Evolutionary conservation across 2,888 invertebrate genomes (phyloP).

Genomic region (Sarcophaga caerulescens): DNA sequence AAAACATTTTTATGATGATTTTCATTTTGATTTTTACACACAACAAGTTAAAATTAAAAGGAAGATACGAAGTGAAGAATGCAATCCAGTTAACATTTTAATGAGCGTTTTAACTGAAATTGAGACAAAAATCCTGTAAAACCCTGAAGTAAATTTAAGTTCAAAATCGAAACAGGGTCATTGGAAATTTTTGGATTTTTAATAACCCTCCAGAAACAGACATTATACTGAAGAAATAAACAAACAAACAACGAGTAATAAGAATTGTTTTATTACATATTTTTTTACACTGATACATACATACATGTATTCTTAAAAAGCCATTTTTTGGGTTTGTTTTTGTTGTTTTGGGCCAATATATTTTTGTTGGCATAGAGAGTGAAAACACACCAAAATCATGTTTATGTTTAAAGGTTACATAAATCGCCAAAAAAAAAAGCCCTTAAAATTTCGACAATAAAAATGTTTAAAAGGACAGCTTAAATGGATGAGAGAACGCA

Average conservation of each 20-base stretch:
- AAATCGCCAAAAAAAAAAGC: slow-evolving; percentile 65
- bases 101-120: slow-evolving; percentile 60
- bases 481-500: slow-evolving; percentile 31
- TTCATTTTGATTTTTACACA: slow-evolving; percentile 2
- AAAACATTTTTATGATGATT: slow-evolving; percentile 61
- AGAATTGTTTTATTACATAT: slow-evolving; percentile 57
- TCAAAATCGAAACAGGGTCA: slow-evolving; percentile 52
- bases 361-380: slow-evolving; percentile 38
- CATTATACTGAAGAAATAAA: slow-evolving; percentile 30
- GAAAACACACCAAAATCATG: slow-evolving; percentile 68
- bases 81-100: slow-evolving; percentile 47
- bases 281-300: slow-evolving; percentile 4
- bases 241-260: slow-evolving; percentile 42
- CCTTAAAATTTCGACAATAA: slow-evolving; percentile 59
- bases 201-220: slow-evolving; percentile 66
- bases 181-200: slow-evolving; percentile 20
- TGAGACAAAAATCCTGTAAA: slow-evolving; percentile 23
- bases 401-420: slow-evolving; percentile 65
- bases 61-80: slow-evolving; percentile 14
- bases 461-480: slow-evolving; percentile 66
- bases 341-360: neutral
- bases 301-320: slow-evolving; percentile 11
- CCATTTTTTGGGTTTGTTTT: neutral
- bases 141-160: slow-evolving; percentile 20
- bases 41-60: slow-evolving; percentile 51